Evolutionary conservation across 2,888 invertebrate species (phyloP).

Genomic region (Stenchaetothrips biformis): DNA sequence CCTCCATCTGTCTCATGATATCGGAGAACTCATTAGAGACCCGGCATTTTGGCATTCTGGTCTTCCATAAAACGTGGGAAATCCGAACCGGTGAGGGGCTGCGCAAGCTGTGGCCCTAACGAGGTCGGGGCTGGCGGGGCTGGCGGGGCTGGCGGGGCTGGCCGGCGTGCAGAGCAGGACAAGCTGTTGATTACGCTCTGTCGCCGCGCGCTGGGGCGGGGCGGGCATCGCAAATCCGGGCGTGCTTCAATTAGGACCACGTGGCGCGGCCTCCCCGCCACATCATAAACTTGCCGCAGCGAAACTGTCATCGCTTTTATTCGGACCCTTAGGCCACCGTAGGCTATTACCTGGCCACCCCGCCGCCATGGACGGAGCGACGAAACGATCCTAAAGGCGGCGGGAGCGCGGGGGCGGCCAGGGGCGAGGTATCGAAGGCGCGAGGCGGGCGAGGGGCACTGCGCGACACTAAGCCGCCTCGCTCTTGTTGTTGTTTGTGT

Average conservation of each 20-base stretch:
- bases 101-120: not conserved
- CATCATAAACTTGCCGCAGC: no score
- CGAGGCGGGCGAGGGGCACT: not conserved
- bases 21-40: constrained; percentile 12
- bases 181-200: not conserved
- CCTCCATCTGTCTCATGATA: not conserved
- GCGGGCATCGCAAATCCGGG: not conserved
- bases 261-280: no score
- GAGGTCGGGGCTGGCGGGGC: no score
- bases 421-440: no score
- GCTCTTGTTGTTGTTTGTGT: constrained; percentile 15
- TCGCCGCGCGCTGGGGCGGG: not conserved
- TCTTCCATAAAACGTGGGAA: not conserved
- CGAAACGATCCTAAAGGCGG: no score
- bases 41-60: not conserved
- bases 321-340: no score
- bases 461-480: not conserved
- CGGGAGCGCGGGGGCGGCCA: no score
- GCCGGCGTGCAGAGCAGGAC: not conserved
- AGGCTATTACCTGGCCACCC: no score
- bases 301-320: no score
- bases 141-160: no score
- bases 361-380: no score
- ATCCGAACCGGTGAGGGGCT: not conserved
- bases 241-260: no score